Evolutionary conservation across 2,113 vertebrate species (phyloP).

Genomic region (Rhabdomys dilectus): DNA sequence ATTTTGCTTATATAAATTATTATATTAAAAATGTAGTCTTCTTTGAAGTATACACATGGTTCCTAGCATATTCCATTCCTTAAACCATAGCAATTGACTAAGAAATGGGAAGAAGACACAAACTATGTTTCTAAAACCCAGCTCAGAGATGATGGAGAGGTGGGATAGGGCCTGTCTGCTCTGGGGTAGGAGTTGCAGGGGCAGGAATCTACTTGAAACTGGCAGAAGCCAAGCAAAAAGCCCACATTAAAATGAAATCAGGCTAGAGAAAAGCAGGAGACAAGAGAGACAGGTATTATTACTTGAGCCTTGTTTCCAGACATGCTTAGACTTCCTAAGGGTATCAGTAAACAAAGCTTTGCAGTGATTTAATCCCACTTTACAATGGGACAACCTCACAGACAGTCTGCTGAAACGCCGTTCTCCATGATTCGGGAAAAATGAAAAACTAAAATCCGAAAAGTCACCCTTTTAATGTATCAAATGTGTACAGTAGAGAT

Average conservation of each 20-base stretch:
- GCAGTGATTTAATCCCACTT: neutral
- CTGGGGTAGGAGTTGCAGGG: neutral
- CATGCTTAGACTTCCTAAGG: neutral
- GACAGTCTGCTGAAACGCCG: neutral
- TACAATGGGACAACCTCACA: neutral
- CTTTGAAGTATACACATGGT: neutral
- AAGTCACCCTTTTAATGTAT: neutral
- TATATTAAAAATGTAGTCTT: neutral
- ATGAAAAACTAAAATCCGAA: neutral
- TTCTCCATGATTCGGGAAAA: neutral
- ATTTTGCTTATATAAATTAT: neutral
- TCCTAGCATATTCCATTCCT: neutral
- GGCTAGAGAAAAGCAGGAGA: neutral
- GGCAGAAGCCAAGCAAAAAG: neutral
- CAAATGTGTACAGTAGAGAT: neutral
- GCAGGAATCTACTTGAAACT: neutral
- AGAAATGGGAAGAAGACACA: neutral
- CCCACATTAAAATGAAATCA: neutral
- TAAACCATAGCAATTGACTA: neutral
- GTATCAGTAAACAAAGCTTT: neutral
- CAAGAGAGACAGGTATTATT: neutral
- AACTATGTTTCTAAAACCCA: neutral
- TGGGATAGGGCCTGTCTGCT: neutral
- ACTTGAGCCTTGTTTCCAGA: neutral
- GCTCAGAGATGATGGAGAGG: neutral